Percentiles rank a stretch among this genome's conserved stretches.
These are phyloP conservation scores for Epinephelus cyanopodus DNA, from an alignment of 2,113 vertebrate genomes.

Conservation along the genomic window DNA sequence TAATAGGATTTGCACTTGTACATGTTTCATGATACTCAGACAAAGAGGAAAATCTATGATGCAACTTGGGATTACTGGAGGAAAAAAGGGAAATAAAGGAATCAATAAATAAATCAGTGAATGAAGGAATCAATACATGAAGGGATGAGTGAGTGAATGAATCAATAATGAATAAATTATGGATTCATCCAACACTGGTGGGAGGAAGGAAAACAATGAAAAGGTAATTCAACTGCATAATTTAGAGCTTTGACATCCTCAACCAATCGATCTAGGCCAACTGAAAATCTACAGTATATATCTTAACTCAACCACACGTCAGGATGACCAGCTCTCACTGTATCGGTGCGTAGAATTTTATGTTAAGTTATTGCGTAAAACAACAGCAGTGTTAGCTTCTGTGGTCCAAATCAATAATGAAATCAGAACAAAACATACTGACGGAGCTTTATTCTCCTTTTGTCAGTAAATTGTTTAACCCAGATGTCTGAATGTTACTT, in stretches of 20 bases:
- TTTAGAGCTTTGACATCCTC: not conserved
- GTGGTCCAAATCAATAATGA: no score
- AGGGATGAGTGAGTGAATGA: not conserved
- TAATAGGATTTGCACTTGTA: slow-evolving; percentile 47
- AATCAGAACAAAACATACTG: no score
- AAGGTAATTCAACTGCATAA: not conserved
- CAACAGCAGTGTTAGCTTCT: no score
- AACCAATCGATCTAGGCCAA: not conserved
- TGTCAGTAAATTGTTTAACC: no score
- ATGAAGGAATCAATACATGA: slow-evolving; percentile 1
- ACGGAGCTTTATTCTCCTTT: no score
- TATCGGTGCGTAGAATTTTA: not conserved
- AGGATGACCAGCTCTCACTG: not conserved
- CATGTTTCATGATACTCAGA: slow-evolving; percentile 35
- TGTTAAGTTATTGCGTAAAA: not conserved
- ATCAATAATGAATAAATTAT: not conserved
- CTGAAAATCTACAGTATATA: not conserved
- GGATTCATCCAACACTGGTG: not conserved
- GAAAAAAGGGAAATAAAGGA: not conserved
- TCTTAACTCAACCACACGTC: not conserved
- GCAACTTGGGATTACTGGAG: slow-evolving; percentile 17
- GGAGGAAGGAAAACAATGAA: not conserved
- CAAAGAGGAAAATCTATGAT: slow-evolving; percentile 18
- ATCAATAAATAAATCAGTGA: slow-evolving; percentile 12
- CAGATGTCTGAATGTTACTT: no score